Evolutionary conservation across 2,888 invertebrate species (phyloP).

Genomic region (Lepeophtheirus nordmannii): DNA sequence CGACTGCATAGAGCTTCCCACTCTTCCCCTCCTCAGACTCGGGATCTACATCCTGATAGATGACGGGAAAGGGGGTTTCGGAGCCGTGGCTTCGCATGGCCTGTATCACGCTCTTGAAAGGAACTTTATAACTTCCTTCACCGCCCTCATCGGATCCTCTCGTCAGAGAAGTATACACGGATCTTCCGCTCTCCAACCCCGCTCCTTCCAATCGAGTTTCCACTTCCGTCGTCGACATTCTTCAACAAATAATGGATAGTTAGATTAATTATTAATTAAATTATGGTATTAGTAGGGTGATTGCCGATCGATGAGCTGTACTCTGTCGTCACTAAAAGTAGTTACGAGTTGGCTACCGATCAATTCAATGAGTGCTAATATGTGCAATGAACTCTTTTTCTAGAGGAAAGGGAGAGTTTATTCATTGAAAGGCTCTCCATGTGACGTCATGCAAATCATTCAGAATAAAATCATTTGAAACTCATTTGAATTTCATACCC

Average conservation of each 20-base stretch:
- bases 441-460: too few relatives aligned
- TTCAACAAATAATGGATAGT: background rate
- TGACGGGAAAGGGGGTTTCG: slow-evolving; percentile 71
- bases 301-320: too few relatives aligned
- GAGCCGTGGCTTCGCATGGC: slow-evolving; percentile 71
- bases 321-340: too few relatives aligned
- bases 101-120: slow-evolving; percentile 73
- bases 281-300: too few relatives aligned
- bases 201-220: background rate
- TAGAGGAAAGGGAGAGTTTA: too few relatives aligned
- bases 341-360: too few relatives aligned
- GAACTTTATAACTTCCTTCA: slow-evolving; percentile 63
- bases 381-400: too few relatives aligned
- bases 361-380: too few relatives aligned
- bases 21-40: slow-evolving; percentile 33
- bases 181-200: slow-evolving; percentile 36
- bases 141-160: slow-evolving; percentile 70
- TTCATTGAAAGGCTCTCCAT: too few relatives aligned
- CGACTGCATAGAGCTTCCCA: slow-evolving; percentile 30
- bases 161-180: slow-evolving; percentile 76
- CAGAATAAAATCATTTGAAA: too few relatives aligned
- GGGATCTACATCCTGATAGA: slow-evolving; percentile 61
- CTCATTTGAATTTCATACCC: too few relatives aligned
- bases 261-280: background rate
- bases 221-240: background rate